Percentiles rank a stretch among this genome's conserved stretches.
phyloP scores from a whole-genome alignment of 2,888 invertebrate genomes.

The Andrena hattorfiana region DNA sequence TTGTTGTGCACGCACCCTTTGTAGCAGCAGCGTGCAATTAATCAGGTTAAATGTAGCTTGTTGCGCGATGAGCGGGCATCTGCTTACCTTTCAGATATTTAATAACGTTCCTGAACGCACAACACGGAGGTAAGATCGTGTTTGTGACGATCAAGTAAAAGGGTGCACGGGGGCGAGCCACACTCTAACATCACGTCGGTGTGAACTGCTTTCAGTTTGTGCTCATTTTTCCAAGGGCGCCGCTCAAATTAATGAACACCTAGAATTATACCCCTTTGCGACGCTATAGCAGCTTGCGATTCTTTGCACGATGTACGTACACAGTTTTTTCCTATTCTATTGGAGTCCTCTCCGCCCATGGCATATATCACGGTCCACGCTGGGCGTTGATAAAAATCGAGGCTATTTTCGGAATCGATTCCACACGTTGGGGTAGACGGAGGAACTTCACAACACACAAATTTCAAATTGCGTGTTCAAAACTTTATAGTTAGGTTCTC shows the following conservation, averaged over 20 bases:
- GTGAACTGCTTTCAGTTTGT: background rate
- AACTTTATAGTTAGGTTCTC: no score
- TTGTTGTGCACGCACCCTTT: background rate
- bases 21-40: conserved; percentile 8
- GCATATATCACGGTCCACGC: background rate
- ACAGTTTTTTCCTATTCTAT: conserved; percentile 10
- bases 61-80: background rate
- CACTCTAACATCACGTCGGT: background rate
- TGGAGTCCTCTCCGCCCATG: background rate
- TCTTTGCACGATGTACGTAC: conserved; percentile 6
- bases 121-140: background rate
- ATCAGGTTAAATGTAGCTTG: conserved; percentile 13
- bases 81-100: conserved; percentile 11
- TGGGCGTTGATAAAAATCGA: conserved; percentile 7
- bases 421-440: background rate
- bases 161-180: conserved; percentile 1
- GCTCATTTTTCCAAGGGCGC: conserved; percentile 31
- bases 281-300: background rate
- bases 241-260: conserved; percentile 23
- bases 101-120: background rate
- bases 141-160: background rate
- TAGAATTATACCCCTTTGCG: conserved; percentile 16
- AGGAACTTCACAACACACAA: background rate
- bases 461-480: no score
- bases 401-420: conserved; percentile 23